Conservation (phyloP, 1,140 invertebrate genomes). For the Colletes gigas region DNA sequence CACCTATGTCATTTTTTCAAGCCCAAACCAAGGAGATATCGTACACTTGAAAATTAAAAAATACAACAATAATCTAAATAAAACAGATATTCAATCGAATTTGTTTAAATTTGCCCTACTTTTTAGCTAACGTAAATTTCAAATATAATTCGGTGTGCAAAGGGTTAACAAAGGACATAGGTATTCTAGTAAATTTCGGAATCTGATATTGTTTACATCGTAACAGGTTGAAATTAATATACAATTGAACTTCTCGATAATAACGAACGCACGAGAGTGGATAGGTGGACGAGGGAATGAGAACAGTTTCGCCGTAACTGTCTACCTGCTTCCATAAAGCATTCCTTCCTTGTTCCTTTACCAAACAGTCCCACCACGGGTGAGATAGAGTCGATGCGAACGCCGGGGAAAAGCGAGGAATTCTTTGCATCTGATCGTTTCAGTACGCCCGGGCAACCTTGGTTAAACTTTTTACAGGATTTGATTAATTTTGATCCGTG, state of each 20-base stretch:
- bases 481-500: not conserved
- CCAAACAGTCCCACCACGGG: conserved; percentile 49
- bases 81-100: too few species aligned
- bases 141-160: too few species aligned
- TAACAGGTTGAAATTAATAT: not conserved
- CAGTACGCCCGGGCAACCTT: not conserved
- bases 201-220: not conserved
- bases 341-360: conserved; percentile 52
- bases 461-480: not conserved
- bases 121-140: too few species aligned
- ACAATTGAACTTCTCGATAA: not conserved
- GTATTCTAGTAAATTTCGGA: too few species aligned
- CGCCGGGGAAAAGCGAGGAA: conserved; percentile 56
- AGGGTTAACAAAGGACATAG: too few species aligned
- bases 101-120: too few species aligned
- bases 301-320: conserved; percentile 60
- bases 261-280: conserved; percentile 1
- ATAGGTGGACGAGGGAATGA: conserved; percentile 62
- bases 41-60: too few species aligned
- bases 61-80: too few species aligned
- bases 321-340: conserved; percentile 57
- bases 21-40: too few species aligned
- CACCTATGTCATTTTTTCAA: too few species aligned
- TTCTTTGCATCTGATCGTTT: conserved; percentile 53
- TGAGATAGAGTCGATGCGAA: conserved; percentile 61